Percentiles rank a stretch among this genome's conserved stretches.
Conservation (phyloP, 2,113 vertebrate genomes). For the Passer montanus region DNA sequence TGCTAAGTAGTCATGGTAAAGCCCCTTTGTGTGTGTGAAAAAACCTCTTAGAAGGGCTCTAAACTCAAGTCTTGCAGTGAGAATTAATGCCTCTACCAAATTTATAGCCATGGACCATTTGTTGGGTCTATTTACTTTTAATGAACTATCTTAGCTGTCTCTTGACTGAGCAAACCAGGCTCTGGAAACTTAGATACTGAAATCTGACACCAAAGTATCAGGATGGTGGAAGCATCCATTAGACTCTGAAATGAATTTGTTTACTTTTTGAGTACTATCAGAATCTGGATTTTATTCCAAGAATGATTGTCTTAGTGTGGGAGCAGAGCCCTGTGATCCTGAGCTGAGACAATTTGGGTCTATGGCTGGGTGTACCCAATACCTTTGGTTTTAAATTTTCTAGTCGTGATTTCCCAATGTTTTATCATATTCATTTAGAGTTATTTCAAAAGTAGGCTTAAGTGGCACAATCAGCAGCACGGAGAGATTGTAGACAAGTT, state of each 20-base stretch:
- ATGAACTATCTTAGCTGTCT: neutral
- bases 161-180: neutral
- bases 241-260: neutral
- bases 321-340: neutral
- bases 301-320: neutral
- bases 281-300: neutral
- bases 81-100: neutral
- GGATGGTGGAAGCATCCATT: neutral
- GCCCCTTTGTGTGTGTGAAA: neutral
- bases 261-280: neutral
- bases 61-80: neutral
- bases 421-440: neutral
- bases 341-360: accelerated
- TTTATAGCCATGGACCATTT: neutral
- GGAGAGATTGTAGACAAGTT: neutral
- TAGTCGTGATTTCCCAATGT: accelerated
- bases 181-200: neutral
- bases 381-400: neutral
- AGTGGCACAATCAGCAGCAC: neutral
- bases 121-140: neutral
- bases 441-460: neutral
- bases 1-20: neutral
- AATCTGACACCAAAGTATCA: neutral
- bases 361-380: accelerated
- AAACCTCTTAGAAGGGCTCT: neutral